A percentile compares a stretch with the other conserved stretches of the same genome.
Conservation (phyloP, 92 coral and sea anemone genomes). For the Virgularia gustaviana region DNA sequence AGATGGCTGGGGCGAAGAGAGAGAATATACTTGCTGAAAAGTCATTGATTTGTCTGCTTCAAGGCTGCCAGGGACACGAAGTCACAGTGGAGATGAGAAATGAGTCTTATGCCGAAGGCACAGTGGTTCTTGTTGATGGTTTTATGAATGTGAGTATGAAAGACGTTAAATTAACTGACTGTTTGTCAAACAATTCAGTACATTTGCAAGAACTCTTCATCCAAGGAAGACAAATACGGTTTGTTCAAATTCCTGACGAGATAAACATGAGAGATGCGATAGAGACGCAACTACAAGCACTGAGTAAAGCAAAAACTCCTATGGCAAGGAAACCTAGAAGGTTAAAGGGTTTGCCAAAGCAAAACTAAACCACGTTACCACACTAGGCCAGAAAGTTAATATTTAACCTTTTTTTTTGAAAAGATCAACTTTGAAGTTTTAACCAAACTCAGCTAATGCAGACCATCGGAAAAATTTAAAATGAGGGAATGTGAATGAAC, state of each 20-base stretch:
- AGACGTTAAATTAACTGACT: slow-evolving; percentile 67
- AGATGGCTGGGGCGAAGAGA: slow-evolving; percentile 72
- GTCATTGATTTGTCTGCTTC: slow-evolving; percentile 80
- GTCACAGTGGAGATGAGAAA: slow-evolving; percentile 92
- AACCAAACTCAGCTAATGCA: too few species aligned
- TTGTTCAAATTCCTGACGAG: slow-evolving; percentile 92
- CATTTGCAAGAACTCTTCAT: slow-evolving; percentile 70
- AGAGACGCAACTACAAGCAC: slow-evolving; percentile 62
- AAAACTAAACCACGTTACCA: too few species aligned
- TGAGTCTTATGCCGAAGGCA: slow-evolving; percentile 78
- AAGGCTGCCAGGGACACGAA: slow-evolving; percentile 77
- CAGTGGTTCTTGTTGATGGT: slow-evolving; percentile 80
- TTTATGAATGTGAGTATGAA: slow-evolving; percentile 82
- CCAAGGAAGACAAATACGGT: slow-evolving; percentile 83
- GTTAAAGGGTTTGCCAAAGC: slow-evolving; percentile 20
- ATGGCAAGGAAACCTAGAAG: slow-evolving; percentile 44
- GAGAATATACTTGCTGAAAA: slow-evolving; percentile 77
- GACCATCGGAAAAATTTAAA: too few species aligned
- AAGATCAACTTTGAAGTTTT: too few species aligned
- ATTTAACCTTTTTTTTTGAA: too few species aligned
- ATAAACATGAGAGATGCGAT: slow-evolving; percentile 93
- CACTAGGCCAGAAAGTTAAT: too few species aligned
- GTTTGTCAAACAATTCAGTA: slow-evolving; percentile 48
- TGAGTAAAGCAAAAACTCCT: slow-evolving; percentile 55
- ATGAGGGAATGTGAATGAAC: too few species aligned